phyloP scores from a whole-genome alignment of 2,113 vertebrate species.

The Vidua chalybeata region DNA sequence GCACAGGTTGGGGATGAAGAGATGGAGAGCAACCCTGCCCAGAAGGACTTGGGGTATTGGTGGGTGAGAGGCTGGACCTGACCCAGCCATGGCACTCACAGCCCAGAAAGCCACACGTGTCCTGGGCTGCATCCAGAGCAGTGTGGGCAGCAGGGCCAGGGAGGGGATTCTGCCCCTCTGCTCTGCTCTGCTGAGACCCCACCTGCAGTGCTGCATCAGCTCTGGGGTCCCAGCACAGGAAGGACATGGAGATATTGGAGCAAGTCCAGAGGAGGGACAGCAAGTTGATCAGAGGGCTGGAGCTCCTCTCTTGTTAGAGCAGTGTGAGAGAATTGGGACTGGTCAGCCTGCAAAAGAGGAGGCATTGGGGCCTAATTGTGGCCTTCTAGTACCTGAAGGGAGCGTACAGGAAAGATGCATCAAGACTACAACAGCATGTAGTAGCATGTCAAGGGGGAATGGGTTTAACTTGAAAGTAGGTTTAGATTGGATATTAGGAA shows the following conservation, averaged over 20 bases:
- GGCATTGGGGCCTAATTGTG: neutral
- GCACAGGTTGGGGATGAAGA: accelerated
- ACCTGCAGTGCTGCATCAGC: neutral
- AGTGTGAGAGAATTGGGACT: neutral
- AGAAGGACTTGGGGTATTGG: neutral
- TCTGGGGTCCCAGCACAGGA: accelerated
- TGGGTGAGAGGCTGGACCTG: neutral
- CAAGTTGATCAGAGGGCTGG: neutral
- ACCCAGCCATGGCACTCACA: neutral
- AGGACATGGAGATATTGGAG: accelerated
- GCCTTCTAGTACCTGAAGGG: neutral
- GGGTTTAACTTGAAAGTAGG: neutral
- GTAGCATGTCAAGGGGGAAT: no score
- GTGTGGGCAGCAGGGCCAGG: neutral
- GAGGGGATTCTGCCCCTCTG: neutral
- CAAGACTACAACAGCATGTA: accelerated
- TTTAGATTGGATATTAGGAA: neutral
- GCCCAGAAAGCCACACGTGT: neutral
- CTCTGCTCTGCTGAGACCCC: neutral
- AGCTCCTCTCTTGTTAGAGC: neutral
- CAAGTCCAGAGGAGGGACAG: accelerated
- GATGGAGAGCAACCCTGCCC: neutral
- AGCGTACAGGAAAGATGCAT: neutral
- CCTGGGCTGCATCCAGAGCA: neutral
- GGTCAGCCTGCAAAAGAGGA: neutral